Percentiles rank a stretch among this genome's conserved stretches.
phyloP scores from a whole-genome alignment of 2,888 invertebrate species.

The Lithodes maja region DNA sequence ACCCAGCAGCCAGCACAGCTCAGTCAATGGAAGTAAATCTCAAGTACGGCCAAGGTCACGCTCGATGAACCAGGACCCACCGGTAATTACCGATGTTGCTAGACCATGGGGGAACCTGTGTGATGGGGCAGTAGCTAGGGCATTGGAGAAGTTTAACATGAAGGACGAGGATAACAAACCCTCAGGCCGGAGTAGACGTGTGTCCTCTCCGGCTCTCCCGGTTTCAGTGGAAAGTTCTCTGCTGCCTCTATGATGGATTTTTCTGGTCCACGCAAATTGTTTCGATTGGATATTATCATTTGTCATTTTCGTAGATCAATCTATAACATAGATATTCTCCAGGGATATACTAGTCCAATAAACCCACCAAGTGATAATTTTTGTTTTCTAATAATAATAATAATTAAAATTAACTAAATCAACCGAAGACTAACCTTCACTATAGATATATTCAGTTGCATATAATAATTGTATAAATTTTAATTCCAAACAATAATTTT shows the following conservation, averaged over 20 bases:
- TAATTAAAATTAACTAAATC: neutral
- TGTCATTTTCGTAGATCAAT: neutral
- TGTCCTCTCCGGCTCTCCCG: slow-evolving; percentile 47
- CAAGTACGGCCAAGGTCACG: slow-evolving; percentile 56
- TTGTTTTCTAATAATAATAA: neutral
- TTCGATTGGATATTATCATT: neutral
- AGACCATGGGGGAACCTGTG: slow-evolving; percentile 75
- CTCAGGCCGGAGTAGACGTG: slow-evolving; percentile 22
- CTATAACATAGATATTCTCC: slow-evolving; percentile 3
- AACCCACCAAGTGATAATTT: slow-evolving; percentile 32
- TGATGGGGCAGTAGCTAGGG: slow-evolving; percentile 76
- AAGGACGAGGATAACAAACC: slow-evolving; percentile 70
- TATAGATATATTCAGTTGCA: neutral
- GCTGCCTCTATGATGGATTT: slow-evolving; percentile 4
- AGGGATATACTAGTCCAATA: slow-evolving; percentile 38
- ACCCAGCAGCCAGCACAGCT: neutral
- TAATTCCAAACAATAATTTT: too few species aligned
- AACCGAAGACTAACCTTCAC: neutral
- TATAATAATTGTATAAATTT: neutral
- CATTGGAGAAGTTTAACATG: slow-evolving; percentile 75
- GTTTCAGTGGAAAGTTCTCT: slow-evolving; percentile 35
- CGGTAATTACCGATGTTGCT: slow-evolving; percentile 49
- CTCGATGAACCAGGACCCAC: slow-evolving; percentile 53
- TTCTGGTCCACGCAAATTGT: neutral
- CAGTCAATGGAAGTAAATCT: neutral